These are phyloP conservation scores for Heliconius congener DNA, from an alignment of 1,140 invertebrate species.

Conservation along the genomic window DNA sequence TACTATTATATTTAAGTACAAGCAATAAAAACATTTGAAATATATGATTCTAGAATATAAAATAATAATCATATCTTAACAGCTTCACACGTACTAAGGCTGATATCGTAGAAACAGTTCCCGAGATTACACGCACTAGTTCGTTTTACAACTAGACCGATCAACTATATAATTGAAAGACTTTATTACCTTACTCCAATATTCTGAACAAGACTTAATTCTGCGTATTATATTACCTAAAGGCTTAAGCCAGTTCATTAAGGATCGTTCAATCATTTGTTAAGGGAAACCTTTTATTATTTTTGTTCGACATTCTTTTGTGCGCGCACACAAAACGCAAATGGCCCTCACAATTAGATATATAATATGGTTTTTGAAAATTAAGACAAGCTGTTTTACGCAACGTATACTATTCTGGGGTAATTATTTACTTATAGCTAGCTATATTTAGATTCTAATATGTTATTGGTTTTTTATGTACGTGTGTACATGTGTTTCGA, in stretches of 20 bases:
- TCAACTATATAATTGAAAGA: conserved; percentile 43
- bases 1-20: background rate
- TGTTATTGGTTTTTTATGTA: background rate
- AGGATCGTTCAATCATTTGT: conserved; percentile 70
- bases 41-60: conserved; percentile 1
- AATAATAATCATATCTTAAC: background rate
- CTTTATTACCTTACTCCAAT: conserved; percentile 53
- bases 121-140: conserved; percentile 35
- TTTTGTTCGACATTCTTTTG: conserved; percentile 42
- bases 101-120: conserved; percentile 9
- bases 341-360: conserved; percentile 32
- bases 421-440: background rate
- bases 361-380: conserved; percentile 21
- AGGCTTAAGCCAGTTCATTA: conserved; percentile 71
- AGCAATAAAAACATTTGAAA: background rate
- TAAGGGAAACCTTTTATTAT: conserved; percentile 54
- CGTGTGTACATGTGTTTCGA: background rate
- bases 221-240: conserved; percentile 67
- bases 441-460: background rate
- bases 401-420: background rate
- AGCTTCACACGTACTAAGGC: background rate
- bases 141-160: conserved; percentile 52
- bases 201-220: conserved; percentile 62
- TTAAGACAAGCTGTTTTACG: conserved; percentile 6
- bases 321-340: conserved; percentile 33